Evolutionary conservation across 23 tunicate genomes (phyloP), one percentile per base, ranked within the genome.

Genomic region (Pegea sp.): DNA sequence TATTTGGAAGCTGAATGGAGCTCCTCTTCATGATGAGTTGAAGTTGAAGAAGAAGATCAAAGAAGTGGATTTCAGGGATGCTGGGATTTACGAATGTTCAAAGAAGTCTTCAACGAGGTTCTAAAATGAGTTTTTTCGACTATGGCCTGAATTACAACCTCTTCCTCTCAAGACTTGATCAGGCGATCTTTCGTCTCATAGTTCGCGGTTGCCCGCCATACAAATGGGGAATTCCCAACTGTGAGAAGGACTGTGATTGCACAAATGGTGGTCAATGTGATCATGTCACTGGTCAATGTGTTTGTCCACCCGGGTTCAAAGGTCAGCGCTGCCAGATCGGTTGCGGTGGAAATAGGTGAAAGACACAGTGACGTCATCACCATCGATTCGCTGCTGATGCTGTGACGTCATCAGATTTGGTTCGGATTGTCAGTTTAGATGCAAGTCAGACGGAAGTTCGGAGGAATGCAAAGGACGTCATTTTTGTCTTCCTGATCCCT

Each of bases 241-340:
- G 90, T 29, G 65, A 61, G 3, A 48, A 64, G 5, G 28, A 51
- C n/a, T 75, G 88, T 60, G 31, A 67, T 6, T 84, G 95, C 42
- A 56, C 64, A 26, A 84, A 84, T 42, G 95, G 84, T 44, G 95
- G 80, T 5, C 67, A 65, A 6, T 84, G 95, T 42, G 76, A 67
- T 34, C 62, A 74, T 26, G 48, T 29, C 3, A 74, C 76, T 7
- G 95, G 95, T 51, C 32, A 62, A 19, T 84, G 95, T 49, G 63
- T 84, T 57, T 84, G 95, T 33, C 95, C 95, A 22, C 95, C 95
- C 2, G 95, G 95, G 1, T 84, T 84, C 50, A 57, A 63, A 29
- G 95, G 95, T 24, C 32, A 49, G 5, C 42, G 44, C 20, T 84
- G 95, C 48, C 84, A 84, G 24, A 48, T 50, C 18, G 71, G 74